Percentiles rank a stretch among this genome's conserved stretches.
phyloP scores from a whole-genome alignment of 2,113 vertebrate species.

The Onychostruthus taczanowskii region DNA sequence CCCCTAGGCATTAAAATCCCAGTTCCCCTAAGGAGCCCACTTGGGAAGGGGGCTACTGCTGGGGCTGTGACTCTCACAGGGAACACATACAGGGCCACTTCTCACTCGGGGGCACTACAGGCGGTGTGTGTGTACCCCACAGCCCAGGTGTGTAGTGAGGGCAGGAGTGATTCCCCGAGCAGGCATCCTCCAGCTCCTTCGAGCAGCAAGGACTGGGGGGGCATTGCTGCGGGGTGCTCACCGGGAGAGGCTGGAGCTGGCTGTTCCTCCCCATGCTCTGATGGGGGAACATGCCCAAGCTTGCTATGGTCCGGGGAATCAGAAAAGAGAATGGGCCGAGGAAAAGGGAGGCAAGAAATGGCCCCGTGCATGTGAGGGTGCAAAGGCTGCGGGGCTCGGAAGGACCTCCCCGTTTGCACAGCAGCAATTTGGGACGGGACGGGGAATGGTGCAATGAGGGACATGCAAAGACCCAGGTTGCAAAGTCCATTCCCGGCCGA shows the following conservation, averaged over 20 bases:
- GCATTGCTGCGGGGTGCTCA: background rate
- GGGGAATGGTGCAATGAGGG: rapidly evolving
- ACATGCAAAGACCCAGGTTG: rapidly evolving
- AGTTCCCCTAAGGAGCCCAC: background rate
- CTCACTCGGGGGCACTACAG: rapidly evolving
- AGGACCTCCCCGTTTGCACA: background rate
- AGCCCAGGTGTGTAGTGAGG: background rate
- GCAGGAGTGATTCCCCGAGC: background rate
- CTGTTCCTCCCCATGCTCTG: background rate
- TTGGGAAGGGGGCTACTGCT: background rate
- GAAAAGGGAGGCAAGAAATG: background rate
- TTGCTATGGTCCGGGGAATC: rapidly evolving
- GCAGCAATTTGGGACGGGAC: background rate
- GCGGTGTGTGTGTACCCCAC: background rate
- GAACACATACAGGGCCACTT: background rate
- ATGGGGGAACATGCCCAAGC: rapidly evolving
- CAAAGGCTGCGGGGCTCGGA: too few relatives aligned
- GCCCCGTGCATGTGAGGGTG: rapidly evolving
- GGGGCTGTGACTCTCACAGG: background rate
- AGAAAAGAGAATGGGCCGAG: background rate
- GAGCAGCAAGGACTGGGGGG: background rate
- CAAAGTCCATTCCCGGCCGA: background rate
- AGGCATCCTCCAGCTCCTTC: background rate
- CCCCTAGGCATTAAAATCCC: rapidly evolving
- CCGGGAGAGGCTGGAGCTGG: background rate